Base-by-base conservation (phyloP, 1,140 invertebrate genomes). In the Sminthurinus signatus region DNA sequence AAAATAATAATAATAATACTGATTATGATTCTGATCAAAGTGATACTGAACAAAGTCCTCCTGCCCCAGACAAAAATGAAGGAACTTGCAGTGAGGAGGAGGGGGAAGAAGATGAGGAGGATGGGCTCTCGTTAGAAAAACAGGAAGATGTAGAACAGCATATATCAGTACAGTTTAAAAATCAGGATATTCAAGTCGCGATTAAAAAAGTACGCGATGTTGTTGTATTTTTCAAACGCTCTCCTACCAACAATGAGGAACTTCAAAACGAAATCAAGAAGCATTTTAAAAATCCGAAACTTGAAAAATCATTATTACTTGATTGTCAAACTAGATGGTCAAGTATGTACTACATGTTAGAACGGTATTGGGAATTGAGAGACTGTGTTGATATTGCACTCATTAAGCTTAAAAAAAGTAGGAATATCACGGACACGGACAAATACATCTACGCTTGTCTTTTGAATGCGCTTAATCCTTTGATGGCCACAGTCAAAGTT, bases 261-360 rank as follows among this genome's bases (percentile, higher is more conserved):
- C 32, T 62, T 14, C 48, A 62, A 48, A 23, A 62, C 10, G 36
- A 39, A 15, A 36, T 62, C 3, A 36, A 54, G 4, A 10, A 36
- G n/a, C 25, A 42, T 3, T 42, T 32, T 15, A 39, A 62, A 23
- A 27, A 52, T n/a, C 21, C 14, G 15, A 8, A 8, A 39, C 1
- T 42, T 12, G 15, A 21, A 5, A 36, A 36, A 36, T 15, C 32
- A 2, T 23, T 63, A 19, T 43, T 28, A 48, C 17, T 31, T 1
- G 62, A 63, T 42, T 46, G 12, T 3, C 43, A 57, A 28, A 56
- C 52, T 1, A 27, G 54, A 28, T 63, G 62, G 62, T 43, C 2
- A 5, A 51, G 19, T 14, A n/a, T 57, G 10, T 28, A 46, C 19
- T 4, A 29, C 14, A 60, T 60, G 57, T 27, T 60, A 39, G 42